phyloP scores from a whole-genome alignment of 1,140 invertebrate genomes.

The Solenopsis fugax region DNA sequence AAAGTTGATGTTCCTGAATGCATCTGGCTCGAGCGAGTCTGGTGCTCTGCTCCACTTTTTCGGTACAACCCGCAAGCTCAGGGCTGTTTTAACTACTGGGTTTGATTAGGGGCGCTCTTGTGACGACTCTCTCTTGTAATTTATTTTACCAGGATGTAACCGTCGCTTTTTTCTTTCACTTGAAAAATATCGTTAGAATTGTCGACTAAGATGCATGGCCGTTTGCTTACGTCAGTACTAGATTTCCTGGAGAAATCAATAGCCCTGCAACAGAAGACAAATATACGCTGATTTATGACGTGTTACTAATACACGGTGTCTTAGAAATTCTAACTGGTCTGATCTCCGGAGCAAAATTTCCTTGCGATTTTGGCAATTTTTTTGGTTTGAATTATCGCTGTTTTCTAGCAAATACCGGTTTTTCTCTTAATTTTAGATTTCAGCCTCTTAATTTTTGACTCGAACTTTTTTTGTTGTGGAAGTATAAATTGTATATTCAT shows the following conservation, averaged over 20 bases:
- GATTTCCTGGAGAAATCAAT: not conserved
- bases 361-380: not conserved
- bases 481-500: not conserved
- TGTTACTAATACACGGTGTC: not conserved
- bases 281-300: not conserved
- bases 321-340: not conserved
- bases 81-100: constrained; percentile 8
- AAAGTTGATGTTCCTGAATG: not conserved
- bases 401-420: not conserved
- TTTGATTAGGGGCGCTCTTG: not conserved
- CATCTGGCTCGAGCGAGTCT: not conserved
- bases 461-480: not conserved
- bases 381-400: not conserved
- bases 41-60: constrained; percentile 33
- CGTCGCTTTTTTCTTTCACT: not conserved
- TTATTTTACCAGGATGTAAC: not conserved
- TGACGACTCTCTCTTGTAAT: not conserved
- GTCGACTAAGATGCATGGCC: not conserved
- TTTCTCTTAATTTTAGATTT: not conserved
- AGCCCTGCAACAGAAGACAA: not conserved
- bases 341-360: not conserved
- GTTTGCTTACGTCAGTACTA: not conserved
- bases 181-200: not conserved
- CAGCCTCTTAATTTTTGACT: not conserved
- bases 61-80: constrained; percentile 10